phyloP scores from a whole-genome alignment of 2,888 invertebrate genomes.

The Podotricha telesiphe region DNA sequence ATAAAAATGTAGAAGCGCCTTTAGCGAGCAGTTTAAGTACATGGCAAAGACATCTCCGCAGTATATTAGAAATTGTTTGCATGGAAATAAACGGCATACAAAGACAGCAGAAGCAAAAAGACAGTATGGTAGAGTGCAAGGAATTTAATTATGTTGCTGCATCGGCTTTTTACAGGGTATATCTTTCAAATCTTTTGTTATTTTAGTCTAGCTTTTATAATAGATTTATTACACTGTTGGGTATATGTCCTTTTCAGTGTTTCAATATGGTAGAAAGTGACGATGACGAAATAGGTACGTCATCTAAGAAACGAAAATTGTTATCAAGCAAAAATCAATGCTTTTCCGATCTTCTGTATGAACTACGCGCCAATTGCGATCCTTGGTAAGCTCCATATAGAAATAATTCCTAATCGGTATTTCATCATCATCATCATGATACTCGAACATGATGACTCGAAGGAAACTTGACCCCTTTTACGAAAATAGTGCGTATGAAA shows the following conservation, averaged over 20 bases:
- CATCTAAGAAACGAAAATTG: slow-evolving; percentile 61
- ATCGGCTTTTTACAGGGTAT: slow-evolving; percentile 69
- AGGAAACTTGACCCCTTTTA: too few relatives aligned
- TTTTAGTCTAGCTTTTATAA: neutral
- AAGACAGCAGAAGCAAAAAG: slow-evolving; percentile 59
- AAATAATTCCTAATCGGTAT: neutral
- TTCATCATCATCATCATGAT: too few relatives aligned
- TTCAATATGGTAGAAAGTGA: slow-evolving; percentile 44
- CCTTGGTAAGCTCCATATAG: slow-evolving; percentile 63
- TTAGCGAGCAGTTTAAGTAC: slow-evolving; percentile 64
- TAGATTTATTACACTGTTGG: neutral
- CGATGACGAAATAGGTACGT: slow-evolving; percentile 50
- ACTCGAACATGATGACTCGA: too few relatives aligned
- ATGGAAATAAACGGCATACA: slow-evolving; percentile 64
- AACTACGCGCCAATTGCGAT: slow-evolving; percentile 61
- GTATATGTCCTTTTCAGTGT: slow-evolving; percentile 41
- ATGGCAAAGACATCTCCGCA: slow-evolving; percentile 68
- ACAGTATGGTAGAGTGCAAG: slow-evolving; percentile 51
- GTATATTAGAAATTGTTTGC: slow-evolving; percentile 68
- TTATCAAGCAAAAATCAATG: slow-evolving; percentile 62
- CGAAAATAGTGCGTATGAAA: too few relatives aligned
- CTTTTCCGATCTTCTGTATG: slow-evolving; percentile 65
- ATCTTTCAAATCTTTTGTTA: slow-evolving; percentile 49
- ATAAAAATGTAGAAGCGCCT: slow-evolving; percentile 58
- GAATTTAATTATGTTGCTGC: slow-evolving; percentile 65